Percentiles rank a stretch among this genome's conserved stretches.
Conservation (phyloP, 2,113 vertebrate genomes). For the Nymphicus hollandicus region DNA sequence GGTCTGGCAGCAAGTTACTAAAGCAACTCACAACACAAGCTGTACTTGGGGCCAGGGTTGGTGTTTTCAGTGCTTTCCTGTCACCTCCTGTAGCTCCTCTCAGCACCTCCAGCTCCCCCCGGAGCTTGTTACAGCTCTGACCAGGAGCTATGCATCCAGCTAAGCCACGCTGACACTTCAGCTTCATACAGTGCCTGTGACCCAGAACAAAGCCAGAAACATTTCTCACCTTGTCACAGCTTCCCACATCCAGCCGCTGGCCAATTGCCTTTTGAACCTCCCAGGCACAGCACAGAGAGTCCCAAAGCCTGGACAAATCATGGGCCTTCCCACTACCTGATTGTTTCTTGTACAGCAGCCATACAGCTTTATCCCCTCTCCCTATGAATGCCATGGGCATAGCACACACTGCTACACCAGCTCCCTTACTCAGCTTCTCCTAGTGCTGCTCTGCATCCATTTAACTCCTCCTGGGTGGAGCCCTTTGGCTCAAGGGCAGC, state of each 20-base stretch:
- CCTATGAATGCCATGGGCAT: accelerated
- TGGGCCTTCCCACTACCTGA: not conserved
- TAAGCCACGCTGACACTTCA: not conserved
- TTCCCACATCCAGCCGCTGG: not conserved
- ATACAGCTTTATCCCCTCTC: not conserved
- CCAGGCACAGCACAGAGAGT: not conserved
- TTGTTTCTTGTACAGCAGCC: not conserved
- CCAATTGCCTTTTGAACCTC: not conserved
- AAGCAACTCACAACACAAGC: not conserved
- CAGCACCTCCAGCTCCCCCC: not conserved
- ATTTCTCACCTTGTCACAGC: not conserved
- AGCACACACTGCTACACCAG: accelerated
- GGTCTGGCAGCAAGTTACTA: not conserved
- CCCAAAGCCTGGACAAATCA: not conserved
- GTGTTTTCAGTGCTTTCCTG: not conserved
- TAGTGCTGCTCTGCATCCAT: not conserved
- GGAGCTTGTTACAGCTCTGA: not conserved
- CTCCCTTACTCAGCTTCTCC: not conserved
- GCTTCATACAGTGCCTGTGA: accelerated
- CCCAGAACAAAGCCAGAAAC: not conserved
- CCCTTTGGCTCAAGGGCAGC: not conserved
- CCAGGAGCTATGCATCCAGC: not conserved
- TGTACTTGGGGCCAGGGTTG: too few relatives aligned
- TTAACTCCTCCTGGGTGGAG: not conserved
- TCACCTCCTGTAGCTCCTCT: not conserved